A percentile compares a stretch with the other conserved stretches of the same genome.
Conservation (phyloP, 2,797 vertebrate species). For the Hipposideros larvatus region DNA sequence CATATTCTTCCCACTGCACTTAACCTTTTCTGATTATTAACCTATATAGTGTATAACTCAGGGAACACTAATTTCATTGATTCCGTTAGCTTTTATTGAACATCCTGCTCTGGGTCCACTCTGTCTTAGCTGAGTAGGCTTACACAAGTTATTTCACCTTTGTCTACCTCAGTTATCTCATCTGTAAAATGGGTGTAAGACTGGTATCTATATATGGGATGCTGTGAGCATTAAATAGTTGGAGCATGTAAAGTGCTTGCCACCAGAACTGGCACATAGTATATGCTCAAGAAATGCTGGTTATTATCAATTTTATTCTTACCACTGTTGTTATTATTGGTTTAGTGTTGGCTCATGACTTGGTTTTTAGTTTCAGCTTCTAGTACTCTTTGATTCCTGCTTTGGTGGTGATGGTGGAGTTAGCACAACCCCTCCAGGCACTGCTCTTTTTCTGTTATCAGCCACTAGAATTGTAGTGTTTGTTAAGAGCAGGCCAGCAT, state of each 20-base stretch:
- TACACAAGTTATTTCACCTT: neutral
- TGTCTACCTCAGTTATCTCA: neutral
- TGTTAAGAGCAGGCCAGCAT: neutral
- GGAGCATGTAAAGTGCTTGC: neutral
- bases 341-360: neutral
- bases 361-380: neutral
- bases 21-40: neutral
- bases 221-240: neutral
- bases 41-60: neutral
- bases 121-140: neutral
- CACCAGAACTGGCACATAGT: neutral
- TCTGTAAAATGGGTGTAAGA: neutral
- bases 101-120: neutral
- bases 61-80: neutral
- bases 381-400: neutral
- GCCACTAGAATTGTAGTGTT: neutral
- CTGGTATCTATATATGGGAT: neutral
- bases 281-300: neutral
- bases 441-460: neutral
- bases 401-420: neutral
- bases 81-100: neutral
- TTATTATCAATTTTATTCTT: neutral
- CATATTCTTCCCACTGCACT: neutral
- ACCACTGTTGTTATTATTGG: too few relatives aligned
- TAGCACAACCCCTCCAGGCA: neutral